A percentile compares a stretch with the other conserved stretches of the same genome.
Evolutionary conservation across 1,140 invertebrate genomes (phyloP).

Genomic region (Argopecten irradians): DNA sequence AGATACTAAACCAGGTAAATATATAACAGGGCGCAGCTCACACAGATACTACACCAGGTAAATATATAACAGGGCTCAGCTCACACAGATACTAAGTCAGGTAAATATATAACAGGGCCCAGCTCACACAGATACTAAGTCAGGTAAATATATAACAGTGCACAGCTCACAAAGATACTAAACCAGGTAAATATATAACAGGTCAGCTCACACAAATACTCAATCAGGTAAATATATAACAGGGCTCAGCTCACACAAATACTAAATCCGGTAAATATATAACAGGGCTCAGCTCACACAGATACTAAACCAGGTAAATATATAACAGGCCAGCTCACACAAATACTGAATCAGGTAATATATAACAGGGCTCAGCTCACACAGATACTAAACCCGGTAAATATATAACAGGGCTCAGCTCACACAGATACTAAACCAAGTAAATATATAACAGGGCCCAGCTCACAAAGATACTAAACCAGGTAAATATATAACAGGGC

Average conservation of each 20-base stretch:
- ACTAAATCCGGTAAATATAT: too few relatives aligned
- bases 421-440: too few relatives aligned
- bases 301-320: constrained; percentile 87
- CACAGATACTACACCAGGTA: constrained; percentile 87
- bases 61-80: constrained; percentile 40
- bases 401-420: constrained; percentile 39
- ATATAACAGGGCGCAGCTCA: constrained; percentile 84
- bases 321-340: constrained; percentile 13
- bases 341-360: too few relatives aligned
- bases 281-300: constrained; percentile 84
- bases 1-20: too few relatives aligned
- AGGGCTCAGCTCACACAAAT: neutral
- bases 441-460: too few relatives aligned
- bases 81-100: too few relatives aligned
- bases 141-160: constrained; percentile 79
- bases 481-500: constrained; percentile 77
- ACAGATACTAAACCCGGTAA: constrained; percentile 87
- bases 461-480: constrained; percentile 86
- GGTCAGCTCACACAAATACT: constrained; percentile 86
- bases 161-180: neutral
- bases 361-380: constrained; percentile 84
- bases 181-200: too few relatives aligned
- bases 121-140: constrained; percentile 86
- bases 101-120: too few relatives aligned
- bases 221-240: constrained; percentile 82